Evolutionary conservation across 2,888 invertebrate genomes (phyloP).

Genomic region (Ceratothoa steindachneri): DNA sequence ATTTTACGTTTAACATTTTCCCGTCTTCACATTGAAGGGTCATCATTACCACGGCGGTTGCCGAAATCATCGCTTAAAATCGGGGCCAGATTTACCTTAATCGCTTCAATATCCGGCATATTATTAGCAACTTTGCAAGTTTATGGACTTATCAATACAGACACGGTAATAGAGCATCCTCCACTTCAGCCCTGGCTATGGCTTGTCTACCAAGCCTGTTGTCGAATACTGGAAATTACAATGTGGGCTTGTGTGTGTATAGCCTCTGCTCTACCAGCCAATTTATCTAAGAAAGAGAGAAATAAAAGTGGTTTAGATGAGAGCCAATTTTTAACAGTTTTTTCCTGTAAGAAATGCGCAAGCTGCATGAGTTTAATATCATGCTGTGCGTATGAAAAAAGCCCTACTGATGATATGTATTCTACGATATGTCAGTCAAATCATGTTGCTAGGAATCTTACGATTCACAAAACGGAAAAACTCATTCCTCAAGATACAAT

Average conservation of each 20-base stretch:
- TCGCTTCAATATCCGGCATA: conserved; percentile 77
- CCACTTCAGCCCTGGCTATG: conserved; percentile 69
- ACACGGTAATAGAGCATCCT: conserved; percentile 43
- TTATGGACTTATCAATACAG: conserved; percentile 64
- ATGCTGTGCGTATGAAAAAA: conserved; percentile 72
- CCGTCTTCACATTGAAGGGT: conserved; percentile 13
- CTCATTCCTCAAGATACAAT: conserved; percentile 32
- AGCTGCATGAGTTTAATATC: conserved; percentile 50
- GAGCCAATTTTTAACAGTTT: conserved; percentile 58
- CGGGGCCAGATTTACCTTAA: conserved; percentile 83
- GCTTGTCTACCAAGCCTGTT: conserved; percentile 84
- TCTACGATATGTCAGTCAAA: conserved; percentile 82
- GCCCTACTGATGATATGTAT: conserved; percentile 71
- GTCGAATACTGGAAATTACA: conserved; percentile 78
- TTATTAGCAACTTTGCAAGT: conserved; percentile 77
- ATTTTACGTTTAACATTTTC: conserved; percentile 18
- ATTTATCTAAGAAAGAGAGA: conserved; percentile 22
- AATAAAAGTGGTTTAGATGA: neutral
- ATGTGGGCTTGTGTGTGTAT: conserved; percentile 69
- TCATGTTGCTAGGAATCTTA: conserved; percentile 77
- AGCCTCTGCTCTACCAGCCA: conserved; percentile 26
- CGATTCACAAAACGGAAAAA: conserved; percentile 70
- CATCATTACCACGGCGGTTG: conserved; percentile 49
- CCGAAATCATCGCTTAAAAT: conserved; percentile 63
- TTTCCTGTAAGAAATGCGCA: conserved; percentile 75